Conservation (phyloP, 2,113 vertebrate species). For the Entomyzon cyanotis region DNA sequence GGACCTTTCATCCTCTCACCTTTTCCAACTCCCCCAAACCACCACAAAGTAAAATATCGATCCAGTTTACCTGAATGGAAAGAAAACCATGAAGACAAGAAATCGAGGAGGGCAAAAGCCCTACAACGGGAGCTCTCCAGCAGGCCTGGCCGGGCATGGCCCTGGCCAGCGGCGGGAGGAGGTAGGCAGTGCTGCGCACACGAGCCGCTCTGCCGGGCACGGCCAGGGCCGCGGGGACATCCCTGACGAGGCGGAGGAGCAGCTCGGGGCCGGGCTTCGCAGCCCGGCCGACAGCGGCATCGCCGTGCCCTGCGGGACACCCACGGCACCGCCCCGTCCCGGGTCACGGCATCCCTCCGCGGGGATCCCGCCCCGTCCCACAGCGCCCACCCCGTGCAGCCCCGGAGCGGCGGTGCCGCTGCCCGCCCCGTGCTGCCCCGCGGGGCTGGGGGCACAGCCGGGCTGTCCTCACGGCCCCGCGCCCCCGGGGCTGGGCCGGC, state of each 20-base stretch:
- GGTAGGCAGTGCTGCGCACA: background rate
- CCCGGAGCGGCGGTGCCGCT: background rate
- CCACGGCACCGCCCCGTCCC: background rate
- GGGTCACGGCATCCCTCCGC: background rate
- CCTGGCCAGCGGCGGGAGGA: background rate
- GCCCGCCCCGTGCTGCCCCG: background rate
- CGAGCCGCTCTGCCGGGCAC: background rate
- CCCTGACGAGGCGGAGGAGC: background rate
- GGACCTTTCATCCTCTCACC: background rate
- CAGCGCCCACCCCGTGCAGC: background rate
- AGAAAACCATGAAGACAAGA: background rate
- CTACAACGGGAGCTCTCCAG: background rate
- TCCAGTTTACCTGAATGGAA: background rate
- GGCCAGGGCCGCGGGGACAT: background rate
- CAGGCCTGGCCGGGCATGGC: background rate
- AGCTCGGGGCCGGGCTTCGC: background rate
- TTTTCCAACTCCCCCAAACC: background rate
- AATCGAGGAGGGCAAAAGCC: accelerated
- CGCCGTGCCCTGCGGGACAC: background rate
- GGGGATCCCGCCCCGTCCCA: background rate
- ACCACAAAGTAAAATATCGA: background rate
- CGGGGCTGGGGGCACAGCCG: too few species aligned
- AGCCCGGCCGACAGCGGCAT: background rate
- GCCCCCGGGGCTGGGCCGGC: background rate
- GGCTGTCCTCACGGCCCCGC: background rate